Base-by-base conservation (phyloP, 2,888 invertebrate genomes). In the Amphiduros pacificus region DNA sequence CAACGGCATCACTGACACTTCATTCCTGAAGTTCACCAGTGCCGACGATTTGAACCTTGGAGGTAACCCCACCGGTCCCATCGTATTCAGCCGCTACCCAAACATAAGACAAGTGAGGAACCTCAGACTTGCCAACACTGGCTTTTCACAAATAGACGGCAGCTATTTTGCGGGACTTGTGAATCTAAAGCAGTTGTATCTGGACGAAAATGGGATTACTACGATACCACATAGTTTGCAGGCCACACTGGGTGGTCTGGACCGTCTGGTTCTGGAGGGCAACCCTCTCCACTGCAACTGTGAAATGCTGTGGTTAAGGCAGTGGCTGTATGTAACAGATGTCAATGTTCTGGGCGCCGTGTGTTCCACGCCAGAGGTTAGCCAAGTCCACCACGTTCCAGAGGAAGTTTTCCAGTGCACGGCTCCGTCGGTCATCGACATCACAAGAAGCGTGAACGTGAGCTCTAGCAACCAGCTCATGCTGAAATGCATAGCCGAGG, bases 211-310 rank as follows among this genome's bases (percentile, higher is more conserved):
- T 27, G 61, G 59, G 28, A 61, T 66, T 29, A 63, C 51, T n/a
- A 63, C 58, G 17, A 28, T 66, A 26, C 59, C 63, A 6, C 48
- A 31, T 2, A 55, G 29, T 49, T 49, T 66, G 49, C n/a, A 44
- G 20, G 28, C 54, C n/a, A 40, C 55, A 11, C 63, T 66, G 53
- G 24, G 26, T 36, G 17, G 50, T 2, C 55, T 66, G n/a, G 26
- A 61, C n/a, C 52, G 59, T n/a, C 61, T 66, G 4, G 41, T n/a
- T 20, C 24, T 66, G 22, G 55, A 31, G 4, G 53, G 40, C 27
- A 66, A 66, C 55, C 31, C 36, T 20, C 22, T 66, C 20, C 61
- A 66, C 41, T 66, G 66, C 40, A 66, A 63, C 55, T 66, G 66
- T 36, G 63, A 66, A 48, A 52, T 66, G 44, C 50, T 54, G 24